Percentiles rank a stretch among this genome's conserved stretches.
phyloP scores from a whole-genome alignment of 1,140 invertebrate species.

The Drosophila burlai region DNA sequence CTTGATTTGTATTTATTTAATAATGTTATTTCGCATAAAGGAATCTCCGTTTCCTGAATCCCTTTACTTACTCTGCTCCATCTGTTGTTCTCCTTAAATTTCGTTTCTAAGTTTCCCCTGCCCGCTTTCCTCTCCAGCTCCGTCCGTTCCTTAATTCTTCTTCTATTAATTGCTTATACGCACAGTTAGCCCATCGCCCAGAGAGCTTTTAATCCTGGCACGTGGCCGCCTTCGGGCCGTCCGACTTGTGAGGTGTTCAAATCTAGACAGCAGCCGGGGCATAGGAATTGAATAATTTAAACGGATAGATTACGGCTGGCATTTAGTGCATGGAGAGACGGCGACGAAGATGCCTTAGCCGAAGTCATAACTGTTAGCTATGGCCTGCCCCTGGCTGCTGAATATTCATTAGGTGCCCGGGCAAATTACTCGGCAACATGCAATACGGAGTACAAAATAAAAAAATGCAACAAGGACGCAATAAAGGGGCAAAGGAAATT shows the following conservation, averaged over 20 bases:
- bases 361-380: constrained; percentile 32
- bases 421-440: constrained; percentile 48
- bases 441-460: constrained; percentile 8
- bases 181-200: constrained; percentile 33
- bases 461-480: constrained; percentile 42
- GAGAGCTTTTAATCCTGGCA: constrained; percentile 49
- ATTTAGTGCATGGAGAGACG: constrained; percentile 14
- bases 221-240: constrained; percentile 34
- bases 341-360: constrained; percentile 22
- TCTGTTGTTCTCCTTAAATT: background rate
- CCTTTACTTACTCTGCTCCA: background rate
- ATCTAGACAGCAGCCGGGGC: constrained; percentile 30
- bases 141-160: constrained; percentile 9
- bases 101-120: background rate
- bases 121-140: too few species aligned
- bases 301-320: constrained; percentile 40
- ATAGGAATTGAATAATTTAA: constrained; percentile 50
- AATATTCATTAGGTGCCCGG: constrained; percentile 45
- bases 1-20: background rate
- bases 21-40: background rate
- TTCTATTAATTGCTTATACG: constrained; percentile 47
- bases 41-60: background rate
- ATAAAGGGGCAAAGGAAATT: constrained; percentile 41
- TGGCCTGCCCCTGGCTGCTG: constrained; percentile 34
- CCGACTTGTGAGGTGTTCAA: constrained; percentile 31